Base-by-base conservation (phyloP, 64 coral and sea anemone species). In the Stylophora pistillata region DNA sequence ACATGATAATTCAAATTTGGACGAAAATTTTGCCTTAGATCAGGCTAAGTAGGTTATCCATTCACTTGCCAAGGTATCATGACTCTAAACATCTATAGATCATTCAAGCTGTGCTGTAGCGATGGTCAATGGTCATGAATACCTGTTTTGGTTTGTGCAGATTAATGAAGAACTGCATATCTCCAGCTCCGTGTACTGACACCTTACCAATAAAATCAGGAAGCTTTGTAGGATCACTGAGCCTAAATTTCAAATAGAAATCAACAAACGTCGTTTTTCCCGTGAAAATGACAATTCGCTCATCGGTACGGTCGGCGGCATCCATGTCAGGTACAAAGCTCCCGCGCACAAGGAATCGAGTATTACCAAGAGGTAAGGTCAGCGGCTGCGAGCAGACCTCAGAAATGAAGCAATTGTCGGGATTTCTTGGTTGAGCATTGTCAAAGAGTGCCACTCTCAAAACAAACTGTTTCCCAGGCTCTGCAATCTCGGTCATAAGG, bases 381-480 rank as follows among this genome's bases (percentile, higher is more conserved):
- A 96, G 84, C 20, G 90, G 78, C 74, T 93, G 91, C 37, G 81
- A 93, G 54, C 94, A 96, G 58, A 96, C 87, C 61, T 90, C 91
- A 30, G 86, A 92, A 64, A 86, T 37, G 18, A 96, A 92, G 25
- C 91, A 90, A 5, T 23, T 65, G 75, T 96, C 91, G 34, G 94
- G 91, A 21, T 96, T 96, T 25, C 32, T 81, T 13, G 87, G 76
- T 63, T 90, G 87, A 27, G 87, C 83, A 5, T 69, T 74, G 29
- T 96, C 94, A 78, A 96, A 87, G 16, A 96, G 66, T 55, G 91
- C 91, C 69, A 96, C 89, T 59, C 91, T 83, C 9, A 96, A 60
- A 0, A 96, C 91, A 87, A 96, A 96, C 72, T 96, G 94, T 63
- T 96, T 96, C n/a, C 94, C 94, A 41, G 94, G 94, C 85, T 96